Percentiles rank a stretch among this genome's conserved stretches.
Conservation (phyloP, 2,113 vertebrate genomes). For the Acrocephalus arundinaceus region DNA sequence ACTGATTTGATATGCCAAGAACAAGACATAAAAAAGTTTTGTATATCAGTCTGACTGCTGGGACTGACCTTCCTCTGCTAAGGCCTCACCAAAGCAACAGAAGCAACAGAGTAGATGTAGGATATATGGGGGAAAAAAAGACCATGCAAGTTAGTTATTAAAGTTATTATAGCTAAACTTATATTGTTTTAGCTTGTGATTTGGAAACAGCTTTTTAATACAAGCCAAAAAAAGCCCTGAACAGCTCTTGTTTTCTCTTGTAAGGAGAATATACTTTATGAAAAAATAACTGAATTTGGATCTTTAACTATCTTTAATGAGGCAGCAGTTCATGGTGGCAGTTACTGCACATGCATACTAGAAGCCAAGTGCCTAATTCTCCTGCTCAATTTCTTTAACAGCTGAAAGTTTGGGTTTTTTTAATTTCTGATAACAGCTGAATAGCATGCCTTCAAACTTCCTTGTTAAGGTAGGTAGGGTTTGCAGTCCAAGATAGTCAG, state of each 20-base stretch:
- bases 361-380: conserved; percentile 1
- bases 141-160: background rate
- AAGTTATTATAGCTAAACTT: background rate
- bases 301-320: background rate
- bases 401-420: background rate
- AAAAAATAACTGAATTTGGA: background rate
- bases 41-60: background rate
- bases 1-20: background rate
- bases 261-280: background rate
- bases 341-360: background rate
- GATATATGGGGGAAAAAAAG: background rate
- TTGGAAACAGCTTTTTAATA: background rate
- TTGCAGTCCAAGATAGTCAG: background rate
- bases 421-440: background rate
- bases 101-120: background rate
- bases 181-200: background rate
- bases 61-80: background rate
- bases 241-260: background rate
- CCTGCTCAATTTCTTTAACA: conserved; percentile 20
- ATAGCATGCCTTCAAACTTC: background rate
- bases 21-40: background rate
- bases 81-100: background rate
- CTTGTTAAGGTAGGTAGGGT: background rate
- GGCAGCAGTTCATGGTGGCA: background rate
- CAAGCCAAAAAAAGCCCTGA: background rate